Evolutionary conservation across 1,140 invertebrate genomes (phyloP).

Genomic region (Aphelenchoides avenae): DNA sequence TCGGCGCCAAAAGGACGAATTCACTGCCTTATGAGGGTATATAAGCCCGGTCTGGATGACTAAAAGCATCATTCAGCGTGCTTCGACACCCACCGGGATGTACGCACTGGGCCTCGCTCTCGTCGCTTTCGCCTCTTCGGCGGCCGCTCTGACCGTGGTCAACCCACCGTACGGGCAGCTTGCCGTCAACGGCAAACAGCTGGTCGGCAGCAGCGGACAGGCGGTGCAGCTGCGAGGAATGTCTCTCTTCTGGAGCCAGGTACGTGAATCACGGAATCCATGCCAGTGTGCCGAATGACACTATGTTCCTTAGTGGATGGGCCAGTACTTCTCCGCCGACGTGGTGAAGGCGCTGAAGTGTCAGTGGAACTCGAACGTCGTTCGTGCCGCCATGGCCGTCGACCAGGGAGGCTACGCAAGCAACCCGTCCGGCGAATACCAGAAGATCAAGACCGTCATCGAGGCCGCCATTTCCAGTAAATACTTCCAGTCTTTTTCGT

Average conservation of each 20-base stretch:
- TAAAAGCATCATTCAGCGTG: too few species aligned
- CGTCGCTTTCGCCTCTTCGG: too few species aligned
- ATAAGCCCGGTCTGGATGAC: too few species aligned
- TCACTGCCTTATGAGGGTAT: too few species aligned
- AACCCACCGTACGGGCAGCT: slow-evolving; percentile 8
- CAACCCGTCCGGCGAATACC: not conserved
- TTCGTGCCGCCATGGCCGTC: slow-evolving; percentile 28
- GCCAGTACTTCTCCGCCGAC: not conserved
- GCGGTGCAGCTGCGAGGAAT: not conserved
- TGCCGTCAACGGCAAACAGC: slow-evolving; percentile 5
- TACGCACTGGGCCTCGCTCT: too few species aligned
- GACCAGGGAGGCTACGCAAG: slow-evolving; percentile 23
- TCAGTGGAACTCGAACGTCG: slow-evolving; percentile 18
- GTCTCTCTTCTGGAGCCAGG: not conserved
- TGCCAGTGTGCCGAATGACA: not conserved
- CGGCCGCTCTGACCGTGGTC: too few species aligned
- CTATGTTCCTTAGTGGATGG: not conserved
- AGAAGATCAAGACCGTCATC: slow-evolving; percentile 11
- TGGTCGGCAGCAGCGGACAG: not conserved
- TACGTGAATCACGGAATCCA: not conserved
- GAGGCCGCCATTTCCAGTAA: slow-evolving; percentile 12
- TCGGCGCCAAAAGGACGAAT: too few species aligned
- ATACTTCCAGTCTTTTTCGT: not conserved
- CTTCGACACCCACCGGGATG: too few species aligned
- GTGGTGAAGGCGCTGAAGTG: slow-evolving; percentile 10